Evolutionary conservation across 1,140 invertebrate genomes (phyloP).

Genomic region (Drosophila parabipectinata): DNA sequence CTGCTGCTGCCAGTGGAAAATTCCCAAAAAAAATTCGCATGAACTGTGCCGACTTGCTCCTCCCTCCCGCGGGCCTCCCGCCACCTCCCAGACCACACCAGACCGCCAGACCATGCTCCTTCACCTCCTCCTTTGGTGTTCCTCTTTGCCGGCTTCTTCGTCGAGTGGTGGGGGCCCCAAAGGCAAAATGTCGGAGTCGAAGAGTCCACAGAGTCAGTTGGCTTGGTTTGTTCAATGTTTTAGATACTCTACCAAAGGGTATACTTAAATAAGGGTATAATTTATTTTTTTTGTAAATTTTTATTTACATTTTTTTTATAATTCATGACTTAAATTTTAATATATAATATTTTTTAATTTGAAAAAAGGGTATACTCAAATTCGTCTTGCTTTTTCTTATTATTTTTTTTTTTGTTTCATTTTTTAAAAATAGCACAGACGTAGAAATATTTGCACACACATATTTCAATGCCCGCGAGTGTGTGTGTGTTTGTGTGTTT

Average conservation of each 20-base stretch:
- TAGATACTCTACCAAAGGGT: constrained; percentile 2
- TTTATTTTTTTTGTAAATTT: constrained; percentile 36
- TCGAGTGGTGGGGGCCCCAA: constrained; percentile 20
- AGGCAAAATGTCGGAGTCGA: constrained; percentile 58
- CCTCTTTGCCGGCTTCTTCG: constrained; percentile 5
- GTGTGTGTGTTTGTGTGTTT: neutral
- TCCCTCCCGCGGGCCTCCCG: neutral
- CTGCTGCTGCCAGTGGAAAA: constrained; percentile 74
- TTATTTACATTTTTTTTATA: neutral
- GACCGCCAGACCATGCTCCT: neutral
- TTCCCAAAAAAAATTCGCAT: constrained; percentile 82
- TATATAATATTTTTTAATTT: constrained; percentile 10
- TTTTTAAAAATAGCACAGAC: constrained; percentile 78
- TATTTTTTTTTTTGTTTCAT: constrained; percentile 36
- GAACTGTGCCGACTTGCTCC: constrained; percentile 64
- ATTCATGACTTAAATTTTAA: neutral
- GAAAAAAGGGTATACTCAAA: neutral
- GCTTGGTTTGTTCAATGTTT: constrained; percentile 27
- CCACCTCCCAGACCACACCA: neutral
- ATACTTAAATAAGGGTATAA: neutral
- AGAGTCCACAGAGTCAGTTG: constrained; percentile 36
- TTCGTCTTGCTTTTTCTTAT: constrained; percentile 6
- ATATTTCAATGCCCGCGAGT: constrained; percentile 11
- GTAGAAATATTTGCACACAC: constrained; percentile 76
- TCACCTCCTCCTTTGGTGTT: constrained; percentile 3